phyloP scores from a whole-genome alignment of 2,888 invertebrate species.

The Pardosa pseudoannulata region DNA sequence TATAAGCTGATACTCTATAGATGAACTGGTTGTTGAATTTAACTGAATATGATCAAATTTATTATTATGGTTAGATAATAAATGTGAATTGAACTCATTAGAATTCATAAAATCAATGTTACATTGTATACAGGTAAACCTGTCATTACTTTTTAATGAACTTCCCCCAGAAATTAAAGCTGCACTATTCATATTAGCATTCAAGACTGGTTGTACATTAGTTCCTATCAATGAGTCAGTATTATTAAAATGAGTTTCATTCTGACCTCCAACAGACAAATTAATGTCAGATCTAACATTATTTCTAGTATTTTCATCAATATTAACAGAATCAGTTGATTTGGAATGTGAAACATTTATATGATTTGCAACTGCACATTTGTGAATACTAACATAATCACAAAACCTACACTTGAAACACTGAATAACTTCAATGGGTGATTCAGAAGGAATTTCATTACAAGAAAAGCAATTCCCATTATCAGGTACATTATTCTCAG shows the following conservation, averaged over 20 bases:
- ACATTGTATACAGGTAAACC: conserved; percentile 77
- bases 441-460: conserved; percentile 27
- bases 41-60: conserved; percentile 29
- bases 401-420: conserved; percentile 81
- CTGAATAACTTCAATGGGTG: conserved; percentile 73
- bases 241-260: background rate
- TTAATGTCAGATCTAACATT: conserved; percentile 24
- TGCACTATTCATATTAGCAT: background rate
- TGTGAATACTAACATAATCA: conserved; percentile 81
- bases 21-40: background rate
- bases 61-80: conserved; percentile 75
- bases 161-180: conserved; percentile 9
- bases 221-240: background rate
- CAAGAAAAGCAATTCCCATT: conserved; percentile 43
- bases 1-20: conserved; percentile 19
- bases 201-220: background rate
- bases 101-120: conserved; percentile 76
- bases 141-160: background rate
- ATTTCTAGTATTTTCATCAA: conserved; percentile 7
- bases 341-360: conserved; percentile 79
- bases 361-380: conserved; percentile 81
- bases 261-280: conserved; percentile 17
- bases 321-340: background rate
- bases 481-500: conserved; percentile 7
- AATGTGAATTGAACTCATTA: conserved; percentile 77